Evolutionary conservation across 1,140 invertebrate genomes (phyloP), one percentile per base, ranked within the genome.

Genomic region (Uloborus diversus): DNA sequence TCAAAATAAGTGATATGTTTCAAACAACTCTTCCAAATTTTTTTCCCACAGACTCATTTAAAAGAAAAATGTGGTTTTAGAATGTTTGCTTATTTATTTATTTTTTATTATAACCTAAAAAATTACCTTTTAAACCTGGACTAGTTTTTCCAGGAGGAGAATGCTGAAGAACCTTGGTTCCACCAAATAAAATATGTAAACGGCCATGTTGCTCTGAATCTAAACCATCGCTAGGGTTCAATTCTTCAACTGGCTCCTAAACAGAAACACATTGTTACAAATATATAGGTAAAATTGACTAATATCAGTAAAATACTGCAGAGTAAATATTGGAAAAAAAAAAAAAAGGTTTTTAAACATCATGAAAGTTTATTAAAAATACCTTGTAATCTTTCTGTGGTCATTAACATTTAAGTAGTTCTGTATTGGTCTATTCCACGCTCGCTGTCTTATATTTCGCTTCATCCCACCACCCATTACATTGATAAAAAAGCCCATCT

Each of bases 141-240:
- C 90, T 89, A 82, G 89, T 91, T 90, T 97, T 98, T 53, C 88
- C 89, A 7, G 96, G 95, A 25, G 95, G 89, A 20, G 94, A 94
- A 86, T 98, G 95, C 84, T 99, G 97, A 0, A 99, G 93, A 70
- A 98, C 93, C 90, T 97, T 99, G 2, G 98, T 99, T 9, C 98
- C 98, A 32, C 97, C 98, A 89, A 93, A 99, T 11, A 99, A 88
- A 75, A 99, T 90, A 87, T 98, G 95, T 5, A 99, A 88, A 87
- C 98, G 98, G 25, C 95, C 94, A 86, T 99, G 95, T 7, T 89
- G 89, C 84, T 97, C 94, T 13, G 95, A 88, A 84, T 99, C 93
- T 73, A 99, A 88, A 56, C 89, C 37, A 57, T 89, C 90, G 65
- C 90, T 86, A 17, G 86, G 83, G 81, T 93, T 91, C 11, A 93